phyloP scores from a whole-genome alignment of 2,888 invertebrate genomes.

The Acleris emargana region DNA sequence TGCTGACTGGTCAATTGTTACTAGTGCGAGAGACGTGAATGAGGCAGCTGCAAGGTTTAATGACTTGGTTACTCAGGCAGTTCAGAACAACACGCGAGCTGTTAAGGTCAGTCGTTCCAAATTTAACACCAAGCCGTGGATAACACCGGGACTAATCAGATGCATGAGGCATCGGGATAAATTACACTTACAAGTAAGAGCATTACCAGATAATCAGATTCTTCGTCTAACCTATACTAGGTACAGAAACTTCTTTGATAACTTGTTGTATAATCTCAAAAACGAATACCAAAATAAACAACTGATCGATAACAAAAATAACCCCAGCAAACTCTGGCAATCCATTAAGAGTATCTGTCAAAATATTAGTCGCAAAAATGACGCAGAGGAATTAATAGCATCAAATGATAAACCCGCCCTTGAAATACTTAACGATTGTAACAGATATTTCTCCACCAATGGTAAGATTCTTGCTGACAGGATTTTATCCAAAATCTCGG shows the following conservation, averaged over 20 bases:
- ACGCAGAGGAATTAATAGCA: not conserved
- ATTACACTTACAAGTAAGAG: not conserved
- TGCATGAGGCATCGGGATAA: constrained; percentile 8
- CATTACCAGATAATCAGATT: not conserved
- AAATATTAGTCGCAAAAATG: not conserved
- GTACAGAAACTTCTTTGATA: constrained; percentile 12
- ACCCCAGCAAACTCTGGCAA: constrained; percentile 1
- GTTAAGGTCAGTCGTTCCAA: constrained; percentile 3
- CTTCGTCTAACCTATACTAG: not conserved
- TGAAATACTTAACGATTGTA: constrained; percentile 11
- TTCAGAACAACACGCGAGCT: not conserved
- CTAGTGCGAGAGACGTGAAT: not conserved
- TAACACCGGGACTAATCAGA: constrained; percentile 5
- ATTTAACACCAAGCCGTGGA: constrained; percentile 8
- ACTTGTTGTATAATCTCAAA: not conserved
- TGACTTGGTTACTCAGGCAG: not conserved
- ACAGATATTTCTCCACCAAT: not conserved
- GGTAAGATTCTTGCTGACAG: constrained; percentile 2
- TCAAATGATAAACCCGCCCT: not conserved
- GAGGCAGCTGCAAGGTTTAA: not conserved
- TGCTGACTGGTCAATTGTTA: constrained; percentile 3
- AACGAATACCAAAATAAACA: constrained; percentile 9
- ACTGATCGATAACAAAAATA: not conserved
- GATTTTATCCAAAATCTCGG: not conserved
- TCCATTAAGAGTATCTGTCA: constrained; percentile 3